Conservation (phyloP, 2,113 vertebrate species). For the Podarcis cretensis region DNA sequence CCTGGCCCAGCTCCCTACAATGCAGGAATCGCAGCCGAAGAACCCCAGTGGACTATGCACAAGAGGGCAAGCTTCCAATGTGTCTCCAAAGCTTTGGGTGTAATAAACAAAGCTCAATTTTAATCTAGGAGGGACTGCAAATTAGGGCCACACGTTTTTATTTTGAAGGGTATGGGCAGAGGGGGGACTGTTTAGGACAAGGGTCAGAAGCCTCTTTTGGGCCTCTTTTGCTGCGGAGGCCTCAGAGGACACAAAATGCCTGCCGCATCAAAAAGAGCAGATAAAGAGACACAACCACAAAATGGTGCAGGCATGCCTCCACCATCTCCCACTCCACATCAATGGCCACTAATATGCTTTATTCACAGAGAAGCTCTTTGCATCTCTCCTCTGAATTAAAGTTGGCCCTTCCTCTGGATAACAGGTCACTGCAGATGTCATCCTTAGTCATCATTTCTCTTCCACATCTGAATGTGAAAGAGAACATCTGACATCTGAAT, state of each 20-base stretch:
- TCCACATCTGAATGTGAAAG: neutral
- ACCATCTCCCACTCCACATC: too few relatives aligned
- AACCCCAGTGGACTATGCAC: rapidly evolving
- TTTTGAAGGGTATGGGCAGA: neutral
- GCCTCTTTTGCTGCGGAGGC: too few relatives aligned
- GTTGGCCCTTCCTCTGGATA: neutral
- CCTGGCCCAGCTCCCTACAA: too few relatives aligned
- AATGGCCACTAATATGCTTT: too few relatives aligned
- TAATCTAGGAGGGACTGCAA: neutral
- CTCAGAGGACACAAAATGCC: too few relatives aligned
- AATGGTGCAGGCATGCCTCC: too few relatives aligned
- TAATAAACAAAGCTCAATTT: neutral
- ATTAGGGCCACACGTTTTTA: neutral
- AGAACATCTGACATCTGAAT: neutral
- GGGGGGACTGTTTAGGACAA: neutral
- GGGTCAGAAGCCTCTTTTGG: too few relatives aligned
- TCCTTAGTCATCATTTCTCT: neutral
- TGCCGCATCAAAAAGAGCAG: too few relatives aligned
- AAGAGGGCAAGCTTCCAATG: neutral
- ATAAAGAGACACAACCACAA: too few relatives aligned
- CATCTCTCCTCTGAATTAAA: neutral
- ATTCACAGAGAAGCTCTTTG: too few relatives aligned
- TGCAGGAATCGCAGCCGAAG: neutral
- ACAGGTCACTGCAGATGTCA: neutral
- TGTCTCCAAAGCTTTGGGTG: neutral